Percentiles rank a stretch among this genome's conserved stretches.
Conservation (phyloP, 1,140 invertebrate species). For the Drosophila chauvacae region DNA sequence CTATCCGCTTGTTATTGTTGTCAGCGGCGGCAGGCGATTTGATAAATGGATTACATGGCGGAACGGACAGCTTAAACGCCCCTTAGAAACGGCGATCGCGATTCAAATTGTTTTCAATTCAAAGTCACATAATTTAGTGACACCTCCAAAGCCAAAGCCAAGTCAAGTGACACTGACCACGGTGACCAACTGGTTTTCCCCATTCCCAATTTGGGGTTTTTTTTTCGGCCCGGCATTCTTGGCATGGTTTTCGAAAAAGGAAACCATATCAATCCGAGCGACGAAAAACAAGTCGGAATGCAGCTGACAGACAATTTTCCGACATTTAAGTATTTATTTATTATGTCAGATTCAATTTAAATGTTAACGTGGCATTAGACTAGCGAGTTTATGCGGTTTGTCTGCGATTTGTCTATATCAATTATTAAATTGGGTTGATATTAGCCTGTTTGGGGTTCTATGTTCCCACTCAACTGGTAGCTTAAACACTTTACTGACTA, state of each 20-base stretch:
- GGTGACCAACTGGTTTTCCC: conserved; percentile 44
- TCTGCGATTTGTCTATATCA: conserved; percentile 13
- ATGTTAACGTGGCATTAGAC: neutral
- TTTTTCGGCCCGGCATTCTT: conserved; percentile 29
- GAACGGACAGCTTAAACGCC: conserved; percentile 36
- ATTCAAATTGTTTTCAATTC: conserved; percentile 37
- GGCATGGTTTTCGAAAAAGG: conserved; percentile 38
- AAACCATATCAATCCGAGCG: conserved; percentile 5
- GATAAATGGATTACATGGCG: conserved; percentile 27
- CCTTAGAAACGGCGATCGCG: conserved; percentile 27
- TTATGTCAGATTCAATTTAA: conserved; percentile 12
- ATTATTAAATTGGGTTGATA: conserved; percentile 18
- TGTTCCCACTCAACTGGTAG: neutral
- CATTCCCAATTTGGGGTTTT: conserved; percentile 19
- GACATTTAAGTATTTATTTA: conserved; percentile 18
- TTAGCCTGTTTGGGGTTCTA: neutral
- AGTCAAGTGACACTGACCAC: conserved; percentile 37
- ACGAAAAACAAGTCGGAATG: conserved; percentile 15
- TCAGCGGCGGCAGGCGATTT: conserved; percentile 38
- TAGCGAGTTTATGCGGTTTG: conserved; percentile 2
- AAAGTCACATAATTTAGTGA: conserved; percentile 47
- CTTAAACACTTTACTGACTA: neutral
- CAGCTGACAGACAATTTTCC: conserved; percentile 8
- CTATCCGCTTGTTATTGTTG: conserved; percentile 38
- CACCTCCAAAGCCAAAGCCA: conserved; percentile 21